These are phyloP conservation scores for Sphyrna mokarran DNA, from an alignment of 2,113 vertebrate genomes.

Conservation along the genomic window DNA sequence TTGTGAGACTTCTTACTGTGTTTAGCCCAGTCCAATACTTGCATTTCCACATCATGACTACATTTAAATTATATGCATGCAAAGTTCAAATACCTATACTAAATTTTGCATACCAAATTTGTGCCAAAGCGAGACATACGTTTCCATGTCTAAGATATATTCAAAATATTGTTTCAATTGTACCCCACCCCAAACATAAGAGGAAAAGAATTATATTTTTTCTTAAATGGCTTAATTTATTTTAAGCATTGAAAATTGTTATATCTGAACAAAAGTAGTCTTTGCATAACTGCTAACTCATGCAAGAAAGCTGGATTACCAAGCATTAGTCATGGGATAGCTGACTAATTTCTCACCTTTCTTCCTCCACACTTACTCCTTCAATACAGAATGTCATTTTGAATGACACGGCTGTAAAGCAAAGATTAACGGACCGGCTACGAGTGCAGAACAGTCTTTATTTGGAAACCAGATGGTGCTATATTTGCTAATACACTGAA, in stretches of 20 bases:
- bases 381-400: neutral
- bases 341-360: neutral
- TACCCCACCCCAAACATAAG: neutral
- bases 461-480: too few species aligned
- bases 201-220: neutral
- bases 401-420: neutral
- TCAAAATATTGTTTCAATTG: neutral
- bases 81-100: neutral
- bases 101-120: neutral
- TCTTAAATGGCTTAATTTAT: neutral
- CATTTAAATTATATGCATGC: neutral
- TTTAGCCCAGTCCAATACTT: too few species aligned
- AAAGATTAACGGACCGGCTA: too few species aligned
- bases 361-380: neutral
- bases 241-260: neutral
- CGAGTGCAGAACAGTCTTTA: too few species aligned
- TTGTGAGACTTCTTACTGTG: too few species aligned
- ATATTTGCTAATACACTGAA: too few species aligned
- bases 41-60: too few species aligned
- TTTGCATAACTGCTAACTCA: neutral
- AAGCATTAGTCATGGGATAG: neutral
- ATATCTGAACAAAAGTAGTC: neutral
- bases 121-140: neutral
- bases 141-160: neutral
- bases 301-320: neutral